These are phyloP conservation scores for Thereva nobilitata DNA, from an alignment of 2,888 invertebrate genomes.

Conservation along the genomic window DNA sequence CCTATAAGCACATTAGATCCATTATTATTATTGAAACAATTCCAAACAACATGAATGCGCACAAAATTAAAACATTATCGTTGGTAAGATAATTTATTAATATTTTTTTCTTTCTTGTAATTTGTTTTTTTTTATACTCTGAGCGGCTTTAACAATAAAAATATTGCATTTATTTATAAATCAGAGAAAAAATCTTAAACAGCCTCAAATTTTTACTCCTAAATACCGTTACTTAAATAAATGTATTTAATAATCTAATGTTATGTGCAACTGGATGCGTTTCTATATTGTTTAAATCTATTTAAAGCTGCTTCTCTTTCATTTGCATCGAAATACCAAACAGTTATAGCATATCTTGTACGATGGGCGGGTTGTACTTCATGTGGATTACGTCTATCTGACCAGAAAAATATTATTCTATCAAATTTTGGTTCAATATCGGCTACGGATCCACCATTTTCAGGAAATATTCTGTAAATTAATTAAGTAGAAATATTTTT, in stretches of 20 bases:
- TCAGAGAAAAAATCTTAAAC: neutral
- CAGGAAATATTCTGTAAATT: slow-evolving; percentile 80
- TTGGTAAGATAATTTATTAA: neutral
- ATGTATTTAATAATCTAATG: slow-evolving; percentile 17
- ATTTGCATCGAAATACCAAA: slow-evolving; percentile 89
- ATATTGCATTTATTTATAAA: slow-evolving; percentile 21
- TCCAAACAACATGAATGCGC: too few relatives aligned
- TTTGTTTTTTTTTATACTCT: slow-evolving; percentile 5
- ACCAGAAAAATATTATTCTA: slow-evolving; percentile 96
- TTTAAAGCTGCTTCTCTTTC: slow-evolving; percentile 74
- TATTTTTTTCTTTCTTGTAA: neutral
- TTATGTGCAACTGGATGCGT: slow-evolving; percentile 36
- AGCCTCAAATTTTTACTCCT: slow-evolving; percentile 19
- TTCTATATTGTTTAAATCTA: slow-evolving; percentile 47
- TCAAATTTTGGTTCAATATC: slow-evolving; percentile 94
- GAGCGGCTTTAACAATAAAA: slow-evolving; percentile 22
- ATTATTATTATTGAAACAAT: too few relatives aligned
- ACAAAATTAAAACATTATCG: neutral
- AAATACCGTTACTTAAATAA: neutral
- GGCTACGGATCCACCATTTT: slow-evolving; percentile 80
- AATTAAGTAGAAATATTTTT: slow-evolving; percentile 10
- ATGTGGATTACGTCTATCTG: slow-evolving; percentile 93
- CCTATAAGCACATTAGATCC: neutral
- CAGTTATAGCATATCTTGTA: slow-evolving; percentile 87
- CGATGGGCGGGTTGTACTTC: slow-evolving; percentile 92